phyloP scores from a whole-genome alignment of 2,888 invertebrate species.

The Escarpia spicata region DNA sequence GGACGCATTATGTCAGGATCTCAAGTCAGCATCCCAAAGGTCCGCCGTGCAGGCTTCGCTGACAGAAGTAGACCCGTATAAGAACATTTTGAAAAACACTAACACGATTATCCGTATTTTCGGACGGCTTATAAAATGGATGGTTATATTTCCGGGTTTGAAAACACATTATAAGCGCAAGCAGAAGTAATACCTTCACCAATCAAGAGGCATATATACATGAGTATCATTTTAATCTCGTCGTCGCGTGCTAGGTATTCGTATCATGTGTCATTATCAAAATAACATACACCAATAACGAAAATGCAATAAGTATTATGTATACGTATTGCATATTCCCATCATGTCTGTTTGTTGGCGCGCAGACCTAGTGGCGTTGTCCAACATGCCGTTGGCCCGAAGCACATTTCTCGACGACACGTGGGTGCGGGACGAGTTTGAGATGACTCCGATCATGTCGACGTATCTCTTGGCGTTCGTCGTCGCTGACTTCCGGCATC shows the following conservation, averaged over 20 bases:
- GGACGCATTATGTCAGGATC: background rate
- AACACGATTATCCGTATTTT: background rate
- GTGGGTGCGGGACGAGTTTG: constrained; percentile 49
- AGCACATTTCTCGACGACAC: constrained; percentile 40
- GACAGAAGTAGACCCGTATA: background rate
- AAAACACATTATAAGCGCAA: background rate
- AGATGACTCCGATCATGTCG: constrained; percentile 60
- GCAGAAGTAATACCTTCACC: background rate
- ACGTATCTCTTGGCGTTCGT: constrained; percentile 62
- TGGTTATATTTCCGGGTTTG: background rate
- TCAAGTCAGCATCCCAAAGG: background rate
- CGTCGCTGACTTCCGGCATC: constrained; percentile 45
- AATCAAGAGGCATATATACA: background rate
- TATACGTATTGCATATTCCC: background rate
- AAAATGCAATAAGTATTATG: too few relatives aligned
- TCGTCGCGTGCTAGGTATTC: background rate
- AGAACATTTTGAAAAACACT: background rate
- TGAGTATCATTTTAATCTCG: background rate
- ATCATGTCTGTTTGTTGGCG: background rate
- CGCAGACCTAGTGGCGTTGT: constrained; percentile 46
- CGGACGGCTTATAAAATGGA: background rate
- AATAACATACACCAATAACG: background rate
- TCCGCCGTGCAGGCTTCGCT: background rate
- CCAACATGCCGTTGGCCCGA: constrained; percentile 56
- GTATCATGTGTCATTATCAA: background rate